A percentile compares a stretch with the other conserved stretches of the same genome.
These are phyloP conservation scores for Caenorhabditis wallacei DNA, from an alignment of 2,888 invertebrate species.

Conservation along the genomic window DNA sequence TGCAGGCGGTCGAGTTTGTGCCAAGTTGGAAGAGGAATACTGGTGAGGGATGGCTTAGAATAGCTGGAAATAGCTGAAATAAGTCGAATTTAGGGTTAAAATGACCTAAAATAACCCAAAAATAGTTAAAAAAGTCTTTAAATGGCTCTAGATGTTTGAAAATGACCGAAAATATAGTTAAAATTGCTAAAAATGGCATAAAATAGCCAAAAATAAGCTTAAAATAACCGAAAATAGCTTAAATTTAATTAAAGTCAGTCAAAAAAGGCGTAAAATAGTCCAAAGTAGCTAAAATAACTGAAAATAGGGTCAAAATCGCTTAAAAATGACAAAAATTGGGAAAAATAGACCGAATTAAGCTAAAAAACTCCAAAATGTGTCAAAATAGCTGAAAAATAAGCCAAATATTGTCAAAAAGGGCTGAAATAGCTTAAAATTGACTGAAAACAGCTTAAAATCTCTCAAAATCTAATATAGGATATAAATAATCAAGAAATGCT, in stretches of 20 bases:
- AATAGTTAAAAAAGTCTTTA: too few relatives aligned
- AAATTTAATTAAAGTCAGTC: too few relatives aligned
- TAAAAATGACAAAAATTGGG: neutral
- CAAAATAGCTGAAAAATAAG: neutral
- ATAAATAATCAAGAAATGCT: too few relatives aligned
- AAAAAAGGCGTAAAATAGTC: too few relatives aligned
- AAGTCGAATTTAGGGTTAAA: neutral
- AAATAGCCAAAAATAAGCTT: neutral
- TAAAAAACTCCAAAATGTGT: neutral
- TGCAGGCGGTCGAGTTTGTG: slow-evolving; percentile 66
- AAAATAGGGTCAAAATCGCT: neutral
- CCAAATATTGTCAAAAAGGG: too few relatives aligned
- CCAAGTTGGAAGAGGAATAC: slow-evolving; percentile 68
- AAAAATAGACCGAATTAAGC: neutral
- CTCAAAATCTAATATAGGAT: neutral
- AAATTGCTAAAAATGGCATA: too few relatives aligned
- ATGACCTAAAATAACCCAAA: too few relatives aligned
- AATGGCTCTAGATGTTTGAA: too few relatives aligned
- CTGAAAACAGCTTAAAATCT: neutral
- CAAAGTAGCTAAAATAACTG: neutral
- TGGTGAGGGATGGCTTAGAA: neutral
- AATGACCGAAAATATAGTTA: too few relatives aligned
- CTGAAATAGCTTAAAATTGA: too few relatives aligned
- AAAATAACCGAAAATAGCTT: too few relatives aligned
- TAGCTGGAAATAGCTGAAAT: neutral